Evolutionary conservation across 2,797 vertebrate species (phyloP).

Genomic region (Protosalanx chinensis): DNA sequence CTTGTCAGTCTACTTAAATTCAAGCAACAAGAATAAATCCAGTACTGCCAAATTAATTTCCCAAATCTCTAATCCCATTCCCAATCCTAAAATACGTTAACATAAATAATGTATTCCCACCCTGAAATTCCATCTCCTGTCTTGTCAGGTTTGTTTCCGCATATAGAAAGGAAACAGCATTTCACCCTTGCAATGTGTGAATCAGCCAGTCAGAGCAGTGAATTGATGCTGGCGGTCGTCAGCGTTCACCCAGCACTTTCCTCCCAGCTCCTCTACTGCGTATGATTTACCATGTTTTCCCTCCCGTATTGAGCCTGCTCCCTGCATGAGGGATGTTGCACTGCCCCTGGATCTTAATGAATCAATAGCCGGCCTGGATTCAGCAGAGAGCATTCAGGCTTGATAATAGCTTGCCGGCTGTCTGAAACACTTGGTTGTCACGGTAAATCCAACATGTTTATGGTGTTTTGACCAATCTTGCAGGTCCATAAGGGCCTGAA

Average conservation of each 20-base stretch:
- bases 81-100: background rate
- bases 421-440: conserved; percentile 38
- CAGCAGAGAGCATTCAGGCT: conserved; percentile 27
- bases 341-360: conserved; percentile 15
- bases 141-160: background rate
- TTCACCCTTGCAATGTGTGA: background rate
- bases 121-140: background rate
- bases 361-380: conserved; percentile 34
- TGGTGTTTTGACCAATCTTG: no score
- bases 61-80: background rate
- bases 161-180: background rate
- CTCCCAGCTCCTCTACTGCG: background rate
- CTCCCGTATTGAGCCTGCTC: conserved; percentile 6
- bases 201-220: background rate
- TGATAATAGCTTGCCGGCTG: conserved; percentile 35
- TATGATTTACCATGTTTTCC: conserved; percentile 19
- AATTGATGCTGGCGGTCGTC: background rate
- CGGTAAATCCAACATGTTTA: conserved; percentile 28
- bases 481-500: background rate
- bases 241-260: background rate
- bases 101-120: conserved; percentile 1
- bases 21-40: background rate
- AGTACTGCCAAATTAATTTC: background rate
- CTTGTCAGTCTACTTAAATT: background rate
- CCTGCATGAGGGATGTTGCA: conserved; percentile 13